Evolutionary conservation across 2,888 invertebrate species (phyloP), one percentile per base, ranked within the genome.

Genomic region (Acronicta leporina): DNA sequence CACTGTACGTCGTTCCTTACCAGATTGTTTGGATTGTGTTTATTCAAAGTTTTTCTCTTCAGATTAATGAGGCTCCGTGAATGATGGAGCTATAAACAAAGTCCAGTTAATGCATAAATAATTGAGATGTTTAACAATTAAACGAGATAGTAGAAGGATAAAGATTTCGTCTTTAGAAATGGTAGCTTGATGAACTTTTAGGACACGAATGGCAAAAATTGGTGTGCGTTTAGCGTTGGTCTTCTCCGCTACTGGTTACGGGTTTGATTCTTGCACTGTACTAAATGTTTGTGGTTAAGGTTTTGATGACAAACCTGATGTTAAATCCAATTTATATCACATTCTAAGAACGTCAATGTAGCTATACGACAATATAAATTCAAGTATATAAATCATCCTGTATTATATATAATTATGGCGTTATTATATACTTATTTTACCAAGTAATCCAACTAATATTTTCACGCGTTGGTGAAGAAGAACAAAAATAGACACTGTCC

Each of bases 41-140:
- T 74, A 70, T 74, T 71, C 58, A 68, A 71, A 64, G 60, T 68
- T 62, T 73, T 75, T 66, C 44, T 56, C 41, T 68, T 8, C 58
- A 68, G 65, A 73, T 76, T 64, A 75, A 68, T 76, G 68, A 73
- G 62, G 43, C 48, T 57, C 45, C 53, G 45, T 60, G 71, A 73
- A 65, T 71, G 71, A 68, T 64, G 62, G 60, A 63, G 65, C 62
- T 68, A 47, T 65, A 75, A 58, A 63, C 51, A 71, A 55, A 52
- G 60, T 46, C 45, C 55, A 60, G 55, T 63, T 68, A 68, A 63
- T 66, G 30, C 62, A 52, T 51, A 58, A 63, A 76, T 71, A 68
- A 76, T 71, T 71, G 47, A 71, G 46, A 43, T 68, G 42, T 63
- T 70, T 60, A 63, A 53, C 48, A 45, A 65, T 63, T 68, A 60